Base-by-base conservation (phyloP, 2,113 vertebrate genomes). In the Sus scrofa region DNA sequence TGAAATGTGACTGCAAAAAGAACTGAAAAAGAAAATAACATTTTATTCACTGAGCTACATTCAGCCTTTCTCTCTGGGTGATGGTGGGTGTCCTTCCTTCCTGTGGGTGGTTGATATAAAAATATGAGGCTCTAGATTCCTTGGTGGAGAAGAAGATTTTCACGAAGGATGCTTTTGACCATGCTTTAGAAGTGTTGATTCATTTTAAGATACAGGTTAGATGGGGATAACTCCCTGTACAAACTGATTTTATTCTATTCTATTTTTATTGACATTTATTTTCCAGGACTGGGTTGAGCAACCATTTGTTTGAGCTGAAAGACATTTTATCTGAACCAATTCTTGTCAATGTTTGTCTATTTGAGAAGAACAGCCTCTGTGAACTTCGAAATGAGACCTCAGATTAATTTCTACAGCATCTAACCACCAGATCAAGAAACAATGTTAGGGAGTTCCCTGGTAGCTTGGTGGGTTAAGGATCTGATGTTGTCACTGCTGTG, bases 21-120 rank as follows among this genome's bases (percentile, higher is more conserved):
- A 92, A 89, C 30, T 68, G 62, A 68, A 65, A 90, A 95, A 95
- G 96, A 96, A 65, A 96, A 86, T 78, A 97, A 89, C 54, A 82
- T 0, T n/a, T 86, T 90, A 95, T 94, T 94, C 15, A 20, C 88
- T 74, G 52, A 0, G 0, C 50, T 73, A 32, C 50, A n/a, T 16
- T 83, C 3, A 22, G 54, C 68, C 27, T 95, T 90, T 75, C 30
- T 89, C 26, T 84, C 91, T 27, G 7, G 94, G 86, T 88, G 97
- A 75, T 71, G 65, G 60, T 86, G 91, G 30, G 44, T 91, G 22
- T 34, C 78, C 56, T 95, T 98, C 58, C 62, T 85, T 85, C 2
- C 77, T 58, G 32, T 16, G 19, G 82, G 32, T 30, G 74, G 78
- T 14, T 79, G 30, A 74, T 81, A 75, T 22, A 85, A 82, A 95